These are phyloP conservation scores for Donacobius atricapilla DNA, from an alignment of 2,113 vertebrate species.

Conservation along the genomic window DNA sequence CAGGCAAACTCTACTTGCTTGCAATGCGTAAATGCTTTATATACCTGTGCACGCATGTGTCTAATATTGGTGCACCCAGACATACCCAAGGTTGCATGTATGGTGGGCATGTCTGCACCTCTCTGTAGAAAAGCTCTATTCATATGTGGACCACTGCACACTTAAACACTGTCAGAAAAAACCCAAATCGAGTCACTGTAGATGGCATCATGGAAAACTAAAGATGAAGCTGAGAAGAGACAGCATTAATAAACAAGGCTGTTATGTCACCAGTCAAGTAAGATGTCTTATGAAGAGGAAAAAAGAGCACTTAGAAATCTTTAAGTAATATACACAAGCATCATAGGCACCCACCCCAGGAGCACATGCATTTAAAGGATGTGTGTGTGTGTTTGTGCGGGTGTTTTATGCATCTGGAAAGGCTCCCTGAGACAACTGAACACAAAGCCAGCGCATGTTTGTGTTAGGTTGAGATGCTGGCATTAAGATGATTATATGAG, in stretches of 20 bases:
- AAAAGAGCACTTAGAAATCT: not conserved
- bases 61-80: not conserved
- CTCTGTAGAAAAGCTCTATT: not conserved
- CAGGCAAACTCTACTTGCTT: not conserved
- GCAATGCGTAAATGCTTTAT: not conserved
- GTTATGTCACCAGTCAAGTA: not conserved
- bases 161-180: not conserved
- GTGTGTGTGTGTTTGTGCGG: not conserved
- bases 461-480: constrained; percentile 9
- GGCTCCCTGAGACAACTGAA: not conserved
- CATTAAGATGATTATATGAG: constrained; percentile 20
- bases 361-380: not conserved
- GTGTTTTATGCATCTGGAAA: not conserved
- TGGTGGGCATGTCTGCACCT: not conserved
- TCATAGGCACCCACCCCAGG: not conserved
- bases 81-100: no score
- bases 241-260: not conserved
- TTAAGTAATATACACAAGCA: rapidly evolving
- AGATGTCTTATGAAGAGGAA: not conserved
- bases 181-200: not conserved
- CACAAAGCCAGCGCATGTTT: not conserved
- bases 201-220: not conserved
- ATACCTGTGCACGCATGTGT: rapidly evolving
- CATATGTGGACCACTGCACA: no score
- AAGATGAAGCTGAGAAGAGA: not conserved